Base-by-base conservation (phyloP, 2,888 invertebrate genomes). In the Stenurella melanura region DNA sequence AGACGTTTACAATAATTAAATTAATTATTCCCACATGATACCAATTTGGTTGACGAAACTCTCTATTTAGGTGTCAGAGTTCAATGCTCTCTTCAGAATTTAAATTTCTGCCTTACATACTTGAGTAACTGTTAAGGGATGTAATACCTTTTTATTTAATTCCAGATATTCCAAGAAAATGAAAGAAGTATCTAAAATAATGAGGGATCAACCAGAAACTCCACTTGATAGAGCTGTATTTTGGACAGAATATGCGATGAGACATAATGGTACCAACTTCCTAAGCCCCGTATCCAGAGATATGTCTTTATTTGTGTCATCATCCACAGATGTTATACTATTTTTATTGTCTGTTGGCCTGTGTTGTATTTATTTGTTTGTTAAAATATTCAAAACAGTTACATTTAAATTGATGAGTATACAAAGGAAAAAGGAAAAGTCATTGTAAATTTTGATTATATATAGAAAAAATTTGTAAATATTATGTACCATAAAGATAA, bases 241-340 rank as follows among this genome's bases (percentile, higher is more conserved):
- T 72, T 83, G 83, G 83, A 70, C 64, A 11, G 83, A 83, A 72
- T 83, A 82, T 21, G 78, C 76, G 5, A 69, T 83, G 54, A 78
- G 78, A 57, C 80, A 82, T 64, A 78, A 79, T 34, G 80, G 80
- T n/a, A 76, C 81, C 17, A 70, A 80, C 21, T 77, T 81, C 66
- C 74, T 82, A 12, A 75, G 63, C 50, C 74, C 80, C 9, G 66
- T 74, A 69, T 68, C 80, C 0, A 77, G 78, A 70, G 54, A 78
- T 19, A 63, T 80, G 38, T 67, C 77, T 4, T 17, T 42, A 11
- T 68, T 76, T 26, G 75, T 77, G 19, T 57, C 67, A 68, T 73
- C 69, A 11, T 76, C 74, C 0, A 56, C 70, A 6, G 81, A 81
- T 71, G 72, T 80, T 26, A n/a, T 68, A 30, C 9, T 76, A 7